These are phyloP conservation scores for Argopecten irradians DNA, from an alignment of 1,140 invertebrate genomes.

Conservation along the genomic window DNA sequence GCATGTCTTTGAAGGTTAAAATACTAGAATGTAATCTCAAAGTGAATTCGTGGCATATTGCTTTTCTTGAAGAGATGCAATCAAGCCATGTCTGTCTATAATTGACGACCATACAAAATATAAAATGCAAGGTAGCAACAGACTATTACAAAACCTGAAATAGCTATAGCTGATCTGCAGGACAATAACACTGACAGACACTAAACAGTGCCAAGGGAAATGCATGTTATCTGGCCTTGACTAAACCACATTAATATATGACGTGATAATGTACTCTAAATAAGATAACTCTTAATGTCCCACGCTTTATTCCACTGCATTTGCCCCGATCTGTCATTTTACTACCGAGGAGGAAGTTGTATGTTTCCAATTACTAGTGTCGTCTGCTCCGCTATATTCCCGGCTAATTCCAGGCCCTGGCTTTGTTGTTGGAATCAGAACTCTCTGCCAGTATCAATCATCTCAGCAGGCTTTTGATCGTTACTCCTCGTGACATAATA, in stretches of 20 bases:
- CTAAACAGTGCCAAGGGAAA: background rate
- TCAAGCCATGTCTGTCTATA: too few species aligned
- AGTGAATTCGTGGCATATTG: too few species aligned
- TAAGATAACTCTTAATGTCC: background rate
- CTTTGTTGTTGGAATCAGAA: background rate
- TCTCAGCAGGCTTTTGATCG: background rate
- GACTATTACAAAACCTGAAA: too few species aligned
- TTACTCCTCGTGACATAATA: background rate
- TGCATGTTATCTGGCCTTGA: background rate
- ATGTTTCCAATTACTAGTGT: background rate
- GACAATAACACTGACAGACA: too few species aligned
- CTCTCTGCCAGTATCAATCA: background rate
- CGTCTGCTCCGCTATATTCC: background rate
- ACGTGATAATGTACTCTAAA: background rate
- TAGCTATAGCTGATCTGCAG: too few species aligned
- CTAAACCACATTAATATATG: background rate
- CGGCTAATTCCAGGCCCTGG: background rate
- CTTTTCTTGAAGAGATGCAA: too few species aligned
- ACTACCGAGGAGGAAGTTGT: background rate
- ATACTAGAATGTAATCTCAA: too few species aligned
- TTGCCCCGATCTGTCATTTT: background rate
- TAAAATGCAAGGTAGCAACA: too few species aligned
- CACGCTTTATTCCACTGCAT: background rate
- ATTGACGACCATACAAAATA: too few species aligned
- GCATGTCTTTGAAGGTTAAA: too few species aligned